Evolutionary conservation across 2,888 invertebrate species (phyloP).

Genomic region (Ormia ochracea): DNA sequence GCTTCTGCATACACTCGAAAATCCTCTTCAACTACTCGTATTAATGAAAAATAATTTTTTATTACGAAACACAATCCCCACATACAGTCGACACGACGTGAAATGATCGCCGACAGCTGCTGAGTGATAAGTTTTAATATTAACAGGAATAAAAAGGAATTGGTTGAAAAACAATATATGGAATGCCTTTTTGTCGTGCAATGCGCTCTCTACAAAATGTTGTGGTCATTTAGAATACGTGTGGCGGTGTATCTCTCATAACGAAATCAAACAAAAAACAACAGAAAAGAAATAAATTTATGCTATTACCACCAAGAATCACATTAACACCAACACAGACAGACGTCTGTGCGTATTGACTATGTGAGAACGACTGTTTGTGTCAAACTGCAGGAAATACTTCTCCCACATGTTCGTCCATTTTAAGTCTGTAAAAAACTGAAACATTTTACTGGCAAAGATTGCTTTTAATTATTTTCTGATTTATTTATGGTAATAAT

Average conservation of each 20-base stretch:
- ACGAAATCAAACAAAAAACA: neutral
- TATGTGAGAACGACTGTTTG: neutral
- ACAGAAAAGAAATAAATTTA: neutral
- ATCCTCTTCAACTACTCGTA: neutral
- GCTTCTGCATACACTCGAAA: neutral
- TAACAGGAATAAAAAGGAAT: slow-evolving; percentile 45
- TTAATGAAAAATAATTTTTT: neutral
- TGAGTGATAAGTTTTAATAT: slow-evolving; percentile 4
- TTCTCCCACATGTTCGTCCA: neutral
- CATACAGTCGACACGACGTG: neutral
- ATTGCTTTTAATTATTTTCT: slow-evolving; percentile 62
- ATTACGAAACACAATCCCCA: neutral
- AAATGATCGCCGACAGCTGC: neutral
- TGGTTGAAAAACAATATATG: slow-evolving; percentile 33
- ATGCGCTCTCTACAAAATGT: slow-evolving; percentile 27
- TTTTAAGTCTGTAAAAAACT: slow-evolving; percentile 26
- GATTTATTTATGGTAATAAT: slow-evolving; percentile 62
- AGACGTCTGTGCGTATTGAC: neutral
- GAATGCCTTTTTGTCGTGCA: neutral
- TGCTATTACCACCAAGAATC: slow-evolving; percentile 39
- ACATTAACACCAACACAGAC: slow-evolving; percentile 12
- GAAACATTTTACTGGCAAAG: slow-evolving; percentile 27
- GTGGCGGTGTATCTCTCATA: slow-evolving; percentile 15
- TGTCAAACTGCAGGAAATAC: slow-evolving; percentile 11
- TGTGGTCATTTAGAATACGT: slow-evolving; percentile 60